A percentile compares a stretch with the other conserved stretches of the same genome.
phyloP scores from a whole-genome alignment of 2,797 vertebrate genomes.

The Euphonia xanthogaster region DNA sequence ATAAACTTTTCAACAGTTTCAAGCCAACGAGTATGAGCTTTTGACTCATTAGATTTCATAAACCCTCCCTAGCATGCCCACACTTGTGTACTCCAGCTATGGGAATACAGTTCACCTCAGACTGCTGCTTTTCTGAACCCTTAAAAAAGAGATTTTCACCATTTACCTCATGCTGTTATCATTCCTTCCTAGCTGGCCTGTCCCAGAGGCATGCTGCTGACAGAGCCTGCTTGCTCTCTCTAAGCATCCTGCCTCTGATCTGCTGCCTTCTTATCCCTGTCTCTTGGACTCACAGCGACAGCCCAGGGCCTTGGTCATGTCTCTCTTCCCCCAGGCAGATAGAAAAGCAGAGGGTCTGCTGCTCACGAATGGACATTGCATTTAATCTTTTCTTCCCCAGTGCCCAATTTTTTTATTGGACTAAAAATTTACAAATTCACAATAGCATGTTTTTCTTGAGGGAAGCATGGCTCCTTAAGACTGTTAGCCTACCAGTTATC shows the following conservation, averaged over 20 bases:
- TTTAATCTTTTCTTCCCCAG: background rate
- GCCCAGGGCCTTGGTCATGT: background rate
- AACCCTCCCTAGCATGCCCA: background rate
- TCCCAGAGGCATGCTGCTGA: background rate
- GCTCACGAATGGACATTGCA: background rate
- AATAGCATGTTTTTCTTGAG: background rate
- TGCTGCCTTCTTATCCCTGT: background rate
- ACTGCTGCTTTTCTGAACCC: background rate
- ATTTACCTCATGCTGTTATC: background rate
- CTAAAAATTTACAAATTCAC: background rate
- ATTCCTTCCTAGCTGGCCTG: background rate
- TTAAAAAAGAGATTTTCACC: background rate
- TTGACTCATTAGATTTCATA: background rate
- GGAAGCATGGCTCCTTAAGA: background rate
- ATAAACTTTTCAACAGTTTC: background rate
- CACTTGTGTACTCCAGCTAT: background rate
- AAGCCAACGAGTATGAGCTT: background rate
- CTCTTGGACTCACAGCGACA: fast-evolving
- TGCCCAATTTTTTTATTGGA: background rate
- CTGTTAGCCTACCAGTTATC: background rate
- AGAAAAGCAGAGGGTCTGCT: background rate
- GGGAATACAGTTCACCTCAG: background rate
- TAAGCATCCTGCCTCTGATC: background rate
- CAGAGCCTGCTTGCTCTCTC: background rate
- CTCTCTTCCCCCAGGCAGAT: background rate